Evolutionary conservation across 2,113 vertebrate genomes (phyloP).

Genomic region (Oncorhynchus nerka): DNA sequence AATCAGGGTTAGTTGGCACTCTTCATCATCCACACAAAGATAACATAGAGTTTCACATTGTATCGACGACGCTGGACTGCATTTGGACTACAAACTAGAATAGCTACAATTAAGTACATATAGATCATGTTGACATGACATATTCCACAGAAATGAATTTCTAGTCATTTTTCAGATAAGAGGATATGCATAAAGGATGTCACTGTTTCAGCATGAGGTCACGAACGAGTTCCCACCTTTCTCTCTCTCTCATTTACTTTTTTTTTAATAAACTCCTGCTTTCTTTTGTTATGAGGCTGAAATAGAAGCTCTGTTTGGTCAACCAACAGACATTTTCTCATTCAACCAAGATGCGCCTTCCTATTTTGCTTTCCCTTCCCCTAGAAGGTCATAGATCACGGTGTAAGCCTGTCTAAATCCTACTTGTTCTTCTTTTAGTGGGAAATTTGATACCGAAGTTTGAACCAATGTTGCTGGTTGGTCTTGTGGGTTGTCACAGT

Average conservation of each 20-base stretch:
- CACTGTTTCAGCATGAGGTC: slow-evolving; percentile 76
- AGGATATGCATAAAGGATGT: slow-evolving; percentile 77
- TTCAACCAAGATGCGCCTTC: slow-evolving; percentile 51
- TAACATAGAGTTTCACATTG: slow-evolving; percentile 80
- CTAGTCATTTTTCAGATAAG: slow-evolving; percentile 76
- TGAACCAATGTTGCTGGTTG: slow-evolving; percentile 70
- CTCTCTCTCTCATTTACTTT: slow-evolving; percentile 49
- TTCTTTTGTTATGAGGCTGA: slow-evolving; percentile 53
- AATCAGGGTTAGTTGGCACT: slow-evolving; percentile 81
- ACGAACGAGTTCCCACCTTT: slow-evolving; percentile 64
- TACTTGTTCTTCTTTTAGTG: slow-evolving; percentile 52
- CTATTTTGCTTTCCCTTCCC: slow-evolving; percentile 32
- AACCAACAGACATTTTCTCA: slow-evolving; percentile 43
- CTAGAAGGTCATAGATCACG: slow-evolving; percentile 51
- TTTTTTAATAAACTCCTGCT: slow-evolving; percentile 37
- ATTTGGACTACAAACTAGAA: slow-evolving; percentile 84
- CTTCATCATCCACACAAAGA: slow-evolving; percentile 80
- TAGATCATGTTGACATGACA: slow-evolving; percentile 82
- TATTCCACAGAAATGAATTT: slow-evolving; percentile 78
- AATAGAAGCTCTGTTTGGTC: slow-evolving; percentile 41
- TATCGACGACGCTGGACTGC: slow-evolving; percentile 80
- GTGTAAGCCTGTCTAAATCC: slow-evolving; percentile 39
- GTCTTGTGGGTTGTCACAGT: slow-evolving; percentile 69
- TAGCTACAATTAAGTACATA: slow-evolving; percentile 82
- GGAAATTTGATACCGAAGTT: slow-evolving; percentile 59